Evolutionary conservation across 1,140 invertebrate species (phyloP).

Genomic region (Philotrypesis tridentata): DNA sequence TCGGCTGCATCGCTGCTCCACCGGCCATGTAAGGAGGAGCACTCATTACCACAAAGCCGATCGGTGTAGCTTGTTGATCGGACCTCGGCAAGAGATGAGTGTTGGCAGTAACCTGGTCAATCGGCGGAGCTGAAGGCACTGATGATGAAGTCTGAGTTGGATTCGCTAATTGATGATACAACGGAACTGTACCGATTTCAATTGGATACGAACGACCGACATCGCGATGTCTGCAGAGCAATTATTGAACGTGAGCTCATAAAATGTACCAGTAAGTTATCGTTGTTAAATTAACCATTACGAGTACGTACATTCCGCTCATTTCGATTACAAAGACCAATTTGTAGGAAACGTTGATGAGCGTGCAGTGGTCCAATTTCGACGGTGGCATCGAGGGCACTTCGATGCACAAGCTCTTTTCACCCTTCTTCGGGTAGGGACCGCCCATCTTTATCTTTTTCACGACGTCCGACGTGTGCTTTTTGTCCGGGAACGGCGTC

Average conservation of each 20-base stretch:
- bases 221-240: constrained; percentile 51
- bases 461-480: background rate
- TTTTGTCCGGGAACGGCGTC: constrained; percentile 18
- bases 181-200: constrained; percentile 57
- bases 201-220: constrained; percentile 51
- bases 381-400: constrained; percentile 57
- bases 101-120: background rate
- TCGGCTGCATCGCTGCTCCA: background rate
- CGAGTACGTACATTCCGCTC: constrained; percentile 50
- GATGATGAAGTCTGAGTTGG: background rate
- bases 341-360: constrained; percentile 54
- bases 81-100: background rate
- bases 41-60: constrained; percentile 44
- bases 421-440: constrained; percentile 41
- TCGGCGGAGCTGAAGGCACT: constrained; percentile 26
- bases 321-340: constrained; percentile 44
- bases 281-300: background rate
- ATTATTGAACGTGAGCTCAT: background rate
- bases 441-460: constrained; percentile 34
- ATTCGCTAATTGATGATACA: constrained; percentile 10
- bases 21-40: background rate
- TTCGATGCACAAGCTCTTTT: constrained; percentile 38
- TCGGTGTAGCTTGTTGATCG: constrained; percentile 3
- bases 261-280: no score
- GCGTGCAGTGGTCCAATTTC: constrained; percentile 49